These are phyloP conservation scores for Prunella himalayana DNA, from an alignment of 2,113 vertebrate species.

Conservation along the genomic window DNA sequence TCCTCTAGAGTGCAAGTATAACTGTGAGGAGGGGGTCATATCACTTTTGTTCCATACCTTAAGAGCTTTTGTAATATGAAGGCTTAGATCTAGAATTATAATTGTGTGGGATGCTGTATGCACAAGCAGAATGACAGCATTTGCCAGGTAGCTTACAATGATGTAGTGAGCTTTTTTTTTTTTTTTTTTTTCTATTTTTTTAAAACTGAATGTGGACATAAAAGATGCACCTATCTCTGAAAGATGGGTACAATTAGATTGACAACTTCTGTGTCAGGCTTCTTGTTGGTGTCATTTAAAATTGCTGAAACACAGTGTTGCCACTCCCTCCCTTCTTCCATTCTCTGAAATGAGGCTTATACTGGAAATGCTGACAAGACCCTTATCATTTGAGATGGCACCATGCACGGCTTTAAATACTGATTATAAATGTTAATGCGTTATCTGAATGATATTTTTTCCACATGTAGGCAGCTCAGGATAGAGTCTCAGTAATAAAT, in stretches of 20 bases:
- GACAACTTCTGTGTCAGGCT: not conserved
- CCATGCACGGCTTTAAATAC: slow-evolving; percentile 33
- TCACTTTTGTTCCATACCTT: not conserved
- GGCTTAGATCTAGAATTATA: not conserved
- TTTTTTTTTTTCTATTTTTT: not conserved
- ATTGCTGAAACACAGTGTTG: not conserved
- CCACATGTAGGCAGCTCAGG: slow-evolving; percentile 27
- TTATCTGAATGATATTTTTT: slow-evolving; percentile 44
- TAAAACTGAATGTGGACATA: not conserved
- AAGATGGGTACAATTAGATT: not conserved
- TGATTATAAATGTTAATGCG: slow-evolving; percentile 49
- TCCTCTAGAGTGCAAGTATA: not conserved
- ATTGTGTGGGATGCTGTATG: not conserved
- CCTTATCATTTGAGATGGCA: slow-evolving; percentile 23
- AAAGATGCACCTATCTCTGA: not conserved
- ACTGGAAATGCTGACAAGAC: slow-evolving; percentile 19
- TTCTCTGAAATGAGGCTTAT: not conserved
- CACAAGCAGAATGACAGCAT: not conserved
- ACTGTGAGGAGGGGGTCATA: not conserved
- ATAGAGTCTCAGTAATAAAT: slow-evolving; percentile 21
- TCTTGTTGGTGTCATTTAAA: not conserved
- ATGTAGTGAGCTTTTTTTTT: not conserved
- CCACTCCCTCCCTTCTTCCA: not conserved
- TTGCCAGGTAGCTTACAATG: not conserved
- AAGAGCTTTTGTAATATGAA: not conserved